Conservation (phyloP, 2,888 invertebrate species). For the Sinodicranocentrus sp. region DNA sequence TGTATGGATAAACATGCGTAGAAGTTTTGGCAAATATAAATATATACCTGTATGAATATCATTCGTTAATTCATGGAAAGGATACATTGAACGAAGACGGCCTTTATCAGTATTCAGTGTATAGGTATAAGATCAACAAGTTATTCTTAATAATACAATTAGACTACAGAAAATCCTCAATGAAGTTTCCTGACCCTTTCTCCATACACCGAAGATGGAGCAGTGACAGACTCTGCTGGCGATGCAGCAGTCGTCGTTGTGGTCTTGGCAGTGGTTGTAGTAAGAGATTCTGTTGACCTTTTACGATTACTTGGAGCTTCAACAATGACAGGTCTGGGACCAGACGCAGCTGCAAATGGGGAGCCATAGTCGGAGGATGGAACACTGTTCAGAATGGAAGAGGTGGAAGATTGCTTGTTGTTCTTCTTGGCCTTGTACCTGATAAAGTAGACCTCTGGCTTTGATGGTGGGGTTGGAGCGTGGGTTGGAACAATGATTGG, state of each 20-base stretch:
- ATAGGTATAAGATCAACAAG: constrained; percentile 57
- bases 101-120: constrained; percentile 5
- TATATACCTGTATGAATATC: constrained; percentile 38
- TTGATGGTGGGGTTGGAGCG: constrained; percentile 89
- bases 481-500: constrained; percentile 86
- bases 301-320: constrained; percentile 57
- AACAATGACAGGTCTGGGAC: constrained; percentile 66
- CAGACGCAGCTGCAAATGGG: constrained; percentile 65
- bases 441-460: constrained; percentile 84
- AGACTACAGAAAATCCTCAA: constrained; percentile 22
- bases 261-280: constrained; percentile 41
- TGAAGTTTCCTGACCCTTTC: constrained; percentile 51
- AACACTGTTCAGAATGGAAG: constrained; percentile 10
- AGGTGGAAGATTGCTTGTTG: constrained; percentile 26
- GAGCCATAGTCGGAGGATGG: constrained; percentile 65
- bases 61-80: constrained; percentile 13
- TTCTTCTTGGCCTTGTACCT: constrained; percentile 73
- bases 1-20: too few relatives aligned
- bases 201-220: constrained; percentile 31
- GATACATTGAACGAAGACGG: constrained; percentile 8
- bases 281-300: constrained; percentile 41
- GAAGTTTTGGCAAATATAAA: constrained; percentile 62
- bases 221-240: constrained; percentile 31
- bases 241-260: constrained; percentile 23
- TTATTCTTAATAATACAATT: constrained; percentile 21